Percentiles rank a stretch among this genome's conserved stretches.
Conservation (phyloP, 2,113 vertebrate species). For the Lepus americanus region DNA sequence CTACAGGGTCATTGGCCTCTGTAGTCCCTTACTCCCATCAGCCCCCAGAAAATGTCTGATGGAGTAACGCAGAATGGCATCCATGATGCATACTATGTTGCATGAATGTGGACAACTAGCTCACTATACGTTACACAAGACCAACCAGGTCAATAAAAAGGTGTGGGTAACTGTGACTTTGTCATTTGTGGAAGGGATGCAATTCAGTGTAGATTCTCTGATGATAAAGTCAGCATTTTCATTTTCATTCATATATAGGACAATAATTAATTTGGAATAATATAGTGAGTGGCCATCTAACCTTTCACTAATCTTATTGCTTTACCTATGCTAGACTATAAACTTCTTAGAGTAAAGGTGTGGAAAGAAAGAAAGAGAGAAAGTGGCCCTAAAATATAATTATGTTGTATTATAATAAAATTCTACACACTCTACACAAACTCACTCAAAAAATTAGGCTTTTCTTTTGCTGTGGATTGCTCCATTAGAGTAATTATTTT, state of each 20-base stretch:
- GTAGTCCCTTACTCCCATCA: background rate
- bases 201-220: background rate
- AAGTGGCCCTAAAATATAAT: background rate
- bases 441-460: background rate
- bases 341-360: background rate
- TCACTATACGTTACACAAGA: background rate
- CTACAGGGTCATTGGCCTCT: background rate
- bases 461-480: background rate
- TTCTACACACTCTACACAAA: background rate
- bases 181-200: background rate
- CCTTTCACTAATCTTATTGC: background rate
- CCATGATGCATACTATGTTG: background rate
- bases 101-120: too few relatives aligned
- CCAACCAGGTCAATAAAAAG: background rate
- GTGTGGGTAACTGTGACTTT: background rate
- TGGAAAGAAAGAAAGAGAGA: too few relatives aligned
- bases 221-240: background rate
- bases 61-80: background rate
- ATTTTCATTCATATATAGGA: background rate
- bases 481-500: slow-evolving; percentile 43
- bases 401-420: background rate
- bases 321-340: background rate
- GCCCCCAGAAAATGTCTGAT: background rate
- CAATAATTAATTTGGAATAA: slow-evolving; percentile 39
- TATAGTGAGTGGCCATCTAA: background rate